Evolutionary conservation across 2,888 invertebrate species (phyloP).

Genomic region (Rotaria magnacalcarata): DNA sequence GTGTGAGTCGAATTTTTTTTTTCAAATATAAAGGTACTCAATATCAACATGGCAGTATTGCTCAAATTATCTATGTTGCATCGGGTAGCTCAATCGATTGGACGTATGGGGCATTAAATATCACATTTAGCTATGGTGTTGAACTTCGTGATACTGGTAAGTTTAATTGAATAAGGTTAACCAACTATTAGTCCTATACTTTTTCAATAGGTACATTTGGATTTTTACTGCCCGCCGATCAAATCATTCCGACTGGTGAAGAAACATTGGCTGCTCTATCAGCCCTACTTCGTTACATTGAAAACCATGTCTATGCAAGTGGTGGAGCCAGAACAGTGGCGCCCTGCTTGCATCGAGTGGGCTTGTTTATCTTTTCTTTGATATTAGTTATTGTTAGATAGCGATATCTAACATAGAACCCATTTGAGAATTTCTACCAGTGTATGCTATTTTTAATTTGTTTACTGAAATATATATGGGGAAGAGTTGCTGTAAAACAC

Average conservation of each 20-base stretch:
- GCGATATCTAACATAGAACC: too few species aligned
- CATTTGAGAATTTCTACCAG: too few species aligned
- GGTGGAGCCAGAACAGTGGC: too few species aligned
- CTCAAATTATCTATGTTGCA: slow-evolving; percentile 38
- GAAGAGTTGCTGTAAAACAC: too few species aligned
- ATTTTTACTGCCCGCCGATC: slow-evolving; percentile 39
- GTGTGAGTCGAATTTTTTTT: neutral
- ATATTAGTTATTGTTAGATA: too few species aligned
- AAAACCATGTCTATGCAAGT: neutral
- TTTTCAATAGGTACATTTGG: slow-evolving; percentile 8
- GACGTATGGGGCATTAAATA: slow-evolving; percentile 38
- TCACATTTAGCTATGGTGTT: slow-evolving; percentile 38
- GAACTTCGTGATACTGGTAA: slow-evolving; percentile 43
- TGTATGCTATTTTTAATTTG: too few species aligned
- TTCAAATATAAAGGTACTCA: neutral
- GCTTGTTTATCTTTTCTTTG: too few species aligned
- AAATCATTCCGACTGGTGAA: slow-evolving; percentile 42
- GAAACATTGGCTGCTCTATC: slow-evolving; percentile 34
- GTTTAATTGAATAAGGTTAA: neutral
- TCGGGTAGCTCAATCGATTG: slow-evolving; percentile 41
- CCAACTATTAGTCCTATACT: neutral
- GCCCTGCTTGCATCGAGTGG: too few species aligned
- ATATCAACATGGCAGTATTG: slow-evolving; percentile 39
- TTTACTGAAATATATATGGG: too few species aligned
- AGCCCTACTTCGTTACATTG: neutral